Evolutionary conservation across 1,140 invertebrate species (phyloP).

Genomic region (Diabrotica undecimpunctata): DNA sequence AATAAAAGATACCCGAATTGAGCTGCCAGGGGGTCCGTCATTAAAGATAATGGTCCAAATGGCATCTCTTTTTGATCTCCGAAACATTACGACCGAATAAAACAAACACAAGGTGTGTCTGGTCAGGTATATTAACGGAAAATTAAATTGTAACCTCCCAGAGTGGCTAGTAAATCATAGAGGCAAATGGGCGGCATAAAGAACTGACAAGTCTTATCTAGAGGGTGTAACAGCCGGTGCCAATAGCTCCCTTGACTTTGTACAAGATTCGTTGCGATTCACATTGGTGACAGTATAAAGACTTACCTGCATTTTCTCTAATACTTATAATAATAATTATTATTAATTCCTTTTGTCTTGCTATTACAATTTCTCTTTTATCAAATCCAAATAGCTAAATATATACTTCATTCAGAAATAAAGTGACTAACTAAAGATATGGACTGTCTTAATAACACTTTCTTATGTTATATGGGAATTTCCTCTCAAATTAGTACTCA

Average conservation of each 20-base stretch:
- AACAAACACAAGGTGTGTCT: constrained; percentile 32
- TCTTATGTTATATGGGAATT: too few relatives aligned
- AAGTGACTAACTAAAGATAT: too few relatives aligned
- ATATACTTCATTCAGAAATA: too few relatives aligned
- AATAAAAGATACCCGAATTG: too few relatives aligned
- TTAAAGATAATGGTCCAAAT: neutral
- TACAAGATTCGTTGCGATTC: neutral
- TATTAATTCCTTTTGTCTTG: neutral
- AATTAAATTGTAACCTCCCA: constrained; percentile 34
- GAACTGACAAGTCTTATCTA: neutral
- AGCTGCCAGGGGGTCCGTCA: too few relatives aligned
- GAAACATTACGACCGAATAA: constrained; percentile 20
- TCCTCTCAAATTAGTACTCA: too few relatives aligned
- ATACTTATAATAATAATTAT: neutral
- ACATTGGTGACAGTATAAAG: neutral
- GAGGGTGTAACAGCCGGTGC: constrained; percentile 21
- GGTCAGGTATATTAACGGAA: constrained; percentile 31
- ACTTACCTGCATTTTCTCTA: neutral
- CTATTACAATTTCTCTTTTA: neutral
- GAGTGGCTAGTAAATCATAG: constrained; percentile 33
- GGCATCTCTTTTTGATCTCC: neutral
- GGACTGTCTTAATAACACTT: too few relatives aligned
- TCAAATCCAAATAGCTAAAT: neutral
- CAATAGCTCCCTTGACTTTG: constrained; percentile 18
- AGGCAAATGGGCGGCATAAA: constrained; percentile 27